Evolutionary conservation across 2,888 invertebrate species (phyloP), one percentile per base, ranked within the genome.

Genomic region (Merodon equestris): DNA sequence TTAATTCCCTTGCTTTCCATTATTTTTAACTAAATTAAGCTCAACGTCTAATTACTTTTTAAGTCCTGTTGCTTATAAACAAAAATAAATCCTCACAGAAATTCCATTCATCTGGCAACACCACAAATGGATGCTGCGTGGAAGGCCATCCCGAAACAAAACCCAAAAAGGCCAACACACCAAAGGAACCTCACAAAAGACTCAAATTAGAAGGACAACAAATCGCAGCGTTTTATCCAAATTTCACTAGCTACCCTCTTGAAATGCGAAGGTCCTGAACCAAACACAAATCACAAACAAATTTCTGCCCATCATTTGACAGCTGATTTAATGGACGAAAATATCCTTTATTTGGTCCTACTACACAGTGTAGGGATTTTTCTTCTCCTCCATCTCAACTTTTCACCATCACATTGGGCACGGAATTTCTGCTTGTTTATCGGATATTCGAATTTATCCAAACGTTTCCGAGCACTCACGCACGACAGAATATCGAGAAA

Each of bases 121-220:
- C 79, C 60, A 17, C 3, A 36, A 54, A 7, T 63, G 74, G 79
- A 79, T 79, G 74, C 79, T 79, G 79, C 79, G 79, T 79, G 79
- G 58, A 68, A 54, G 60, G 17, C 9, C 12, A 47, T 50, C 67
- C 58, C 19, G 42, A 50, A 56, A 64, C 48, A 34, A 13, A 48
- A 27, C 1, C 19, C 50, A 10, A 70, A 51, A 56, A 50, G 7
- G 7, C 2, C n/a, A 40, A 40, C 1, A 40, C 3, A 40, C 40
- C 2, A 40, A 10, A 40, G 40, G 9, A 5, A n/a, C 2, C 27
- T 27, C 5, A 40, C 3, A 9, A 40, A 40, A 40, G 10, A 40
- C 10, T 7, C n/a, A 40, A 40, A 40, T n/a, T 10, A 10, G 40
- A 40, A 40, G 9, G 3, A 10, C 40, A 40, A 40, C n/a, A 40